Evolutionary conservation across 2,797 vertebrate species (phyloP), one percentile per base, ranked within the genome.

Genomic region (Pyrocephalus nanus): DNA sequence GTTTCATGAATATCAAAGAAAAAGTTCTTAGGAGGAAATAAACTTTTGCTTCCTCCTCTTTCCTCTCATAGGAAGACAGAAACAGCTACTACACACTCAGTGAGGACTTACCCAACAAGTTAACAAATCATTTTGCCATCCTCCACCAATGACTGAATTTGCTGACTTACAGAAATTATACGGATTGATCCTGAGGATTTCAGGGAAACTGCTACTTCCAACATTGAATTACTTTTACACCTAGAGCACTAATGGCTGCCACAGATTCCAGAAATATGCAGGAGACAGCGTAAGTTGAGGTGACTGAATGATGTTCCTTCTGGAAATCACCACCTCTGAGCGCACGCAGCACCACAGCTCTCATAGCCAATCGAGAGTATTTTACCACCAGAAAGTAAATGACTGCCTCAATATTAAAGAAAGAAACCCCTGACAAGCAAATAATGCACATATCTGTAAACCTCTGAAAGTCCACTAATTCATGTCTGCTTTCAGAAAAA

Each of bases 221-320:
- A 38, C n/a, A 27, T 34, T 48, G 73, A 23, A 34, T 48, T 78
- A 57, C 18, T 81, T 75, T 61, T 57, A 88, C 11, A 65, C 25
- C 15, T 57, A 62, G 13, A 65, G 27, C 15, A 50, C 11, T 61
- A 53, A 42, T 12, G 32, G 29, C 42, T 84, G 25, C 32, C 42
- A 53, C 0, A 87, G 34, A 58, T 23, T 70, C 12, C 43, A 42
- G 25, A 84, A 72, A 30, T 0, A 1, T 4, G 29, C 34, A 53
- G 30, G 88, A 78, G 5, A 74, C 23, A 29, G 45, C 1, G 1
- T 40, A 58, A 17, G 2, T 47, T 0, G 0, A 54, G 38, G 64
- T 34, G 32, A 81, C 50, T 50, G 11, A 71, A 58, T 7, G 4
- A 72, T 1, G 2, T 42, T 25, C 21, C 26, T 48, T 51, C 42